Conservation (phyloP, 2,888 invertebrate species). For the Heliconius ismenius region DNA sequence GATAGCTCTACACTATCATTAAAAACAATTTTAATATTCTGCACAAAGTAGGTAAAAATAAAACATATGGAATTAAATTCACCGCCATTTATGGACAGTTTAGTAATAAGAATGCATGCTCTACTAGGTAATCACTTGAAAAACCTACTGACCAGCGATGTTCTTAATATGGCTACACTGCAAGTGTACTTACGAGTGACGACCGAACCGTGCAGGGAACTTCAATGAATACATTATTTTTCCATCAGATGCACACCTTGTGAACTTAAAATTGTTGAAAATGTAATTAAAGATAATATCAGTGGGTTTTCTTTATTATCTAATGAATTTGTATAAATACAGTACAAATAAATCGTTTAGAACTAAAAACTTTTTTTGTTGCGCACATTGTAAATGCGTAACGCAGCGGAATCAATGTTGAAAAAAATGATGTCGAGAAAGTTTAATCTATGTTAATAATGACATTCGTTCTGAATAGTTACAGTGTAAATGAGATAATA, state of each 20-base stretch:
- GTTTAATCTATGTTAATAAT: slow-evolving; percentile 35
- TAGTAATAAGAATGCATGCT: slow-evolving; percentile 17
- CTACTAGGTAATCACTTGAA: slow-evolving; percentile 15
- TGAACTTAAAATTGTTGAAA: slow-evolving; percentile 18
- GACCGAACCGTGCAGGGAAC: slow-evolving; percentile 1
- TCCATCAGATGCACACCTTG: slow-evolving; percentile 8
- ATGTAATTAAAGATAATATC: slow-evolving; percentile 23
- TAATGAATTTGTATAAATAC: background rate
- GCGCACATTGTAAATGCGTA: background rate
- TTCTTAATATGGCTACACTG: background rate
- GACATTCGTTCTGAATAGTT: slow-evolving; percentile 34
- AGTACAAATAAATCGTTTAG: background rate
- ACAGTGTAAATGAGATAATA: slow-evolving; percentile 41
- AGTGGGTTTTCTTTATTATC: background rate
- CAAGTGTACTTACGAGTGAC: background rate
- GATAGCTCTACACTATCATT: background rate
- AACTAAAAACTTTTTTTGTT: background rate
- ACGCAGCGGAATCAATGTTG: slow-evolving; percentile 28
- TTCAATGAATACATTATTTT: slow-evolving; percentile 12
- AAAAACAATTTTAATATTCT: background rate
- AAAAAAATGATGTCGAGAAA: slow-evolving; percentile 38
- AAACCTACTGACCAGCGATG: background rate
- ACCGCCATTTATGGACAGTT: background rate
- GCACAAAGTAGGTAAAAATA: background rate
- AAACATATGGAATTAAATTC: background rate